Evolutionary conservation across 2,797 vertebrate species (phyloP).

Genomic region (Masticophis lateralis): DNA sequence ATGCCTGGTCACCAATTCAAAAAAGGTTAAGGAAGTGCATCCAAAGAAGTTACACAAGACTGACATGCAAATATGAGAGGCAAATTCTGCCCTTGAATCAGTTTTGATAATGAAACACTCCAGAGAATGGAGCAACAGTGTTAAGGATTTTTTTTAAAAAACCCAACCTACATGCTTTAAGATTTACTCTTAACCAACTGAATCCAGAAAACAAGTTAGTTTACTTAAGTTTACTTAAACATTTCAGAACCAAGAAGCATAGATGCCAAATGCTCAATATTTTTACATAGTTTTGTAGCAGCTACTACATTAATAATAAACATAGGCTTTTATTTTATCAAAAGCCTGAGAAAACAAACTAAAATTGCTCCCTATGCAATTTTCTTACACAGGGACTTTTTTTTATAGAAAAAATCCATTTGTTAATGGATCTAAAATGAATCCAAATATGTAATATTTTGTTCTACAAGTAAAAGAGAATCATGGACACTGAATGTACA

Average conservation of each 20-base stretch:
- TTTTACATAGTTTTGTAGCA: background rate
- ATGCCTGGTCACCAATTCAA: slow-evolving; percentile 31
- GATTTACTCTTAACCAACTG: background rate
- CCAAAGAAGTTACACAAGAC: slow-evolving; percentile 49
- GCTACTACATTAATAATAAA: background rate
- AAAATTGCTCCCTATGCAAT: background rate
- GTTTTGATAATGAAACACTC: slow-evolving; percentile 8
- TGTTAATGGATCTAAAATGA: background rate
- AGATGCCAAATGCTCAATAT: background rate
- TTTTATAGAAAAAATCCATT: background rate
- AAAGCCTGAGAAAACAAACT: background rate
- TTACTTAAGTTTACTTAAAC: background rate
- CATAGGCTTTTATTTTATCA: background rate
- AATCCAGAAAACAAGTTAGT: background rate
- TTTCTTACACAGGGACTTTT: background rate
- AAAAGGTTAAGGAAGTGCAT: slow-evolving; percentile 38
- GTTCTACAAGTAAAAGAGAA: background rate
- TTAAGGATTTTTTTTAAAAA: background rate
- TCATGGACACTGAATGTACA: background rate
- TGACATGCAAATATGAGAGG: slow-evolving; percentile 8
- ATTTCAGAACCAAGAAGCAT: background rate
- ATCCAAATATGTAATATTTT: background rate
- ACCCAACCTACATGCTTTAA: slow-evolving; percentile 3
- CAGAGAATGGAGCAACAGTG: slow-evolving; percentile 1
- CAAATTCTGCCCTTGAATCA: slow-evolving; percentile 48